A percentile compares a stretch with the other conserved stretches of the same genome.
phyloP scores from a whole-genome alignment of 2,888 invertebrate species.

The Keiferia lycopersicella region DNA sequence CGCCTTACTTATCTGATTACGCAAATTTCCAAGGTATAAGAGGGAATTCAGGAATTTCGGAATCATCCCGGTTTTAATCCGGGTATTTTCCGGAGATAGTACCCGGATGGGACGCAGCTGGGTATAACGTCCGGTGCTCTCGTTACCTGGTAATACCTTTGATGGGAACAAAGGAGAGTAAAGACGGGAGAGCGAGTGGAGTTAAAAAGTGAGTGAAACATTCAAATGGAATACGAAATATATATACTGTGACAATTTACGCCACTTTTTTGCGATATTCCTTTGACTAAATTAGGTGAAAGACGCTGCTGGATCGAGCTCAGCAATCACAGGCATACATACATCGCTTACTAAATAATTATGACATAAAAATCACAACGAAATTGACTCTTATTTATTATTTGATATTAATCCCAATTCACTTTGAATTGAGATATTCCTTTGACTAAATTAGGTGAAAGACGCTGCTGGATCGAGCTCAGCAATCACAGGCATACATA shows the following conservation, averaged over 20 bases:
- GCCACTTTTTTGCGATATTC: not conserved
- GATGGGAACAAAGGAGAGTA: not conserved
- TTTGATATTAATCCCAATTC: too few relatives aligned
- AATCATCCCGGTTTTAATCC: slow-evolving; percentile 18
- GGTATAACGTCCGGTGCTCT: slow-evolving; percentile 15
- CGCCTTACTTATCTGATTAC: slow-evolving; percentile 14
- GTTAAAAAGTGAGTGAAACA: not conserved
- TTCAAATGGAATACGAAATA: not conserved
- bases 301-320: too few relatives aligned
- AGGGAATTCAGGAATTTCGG: slow-evolving; percentile 16
- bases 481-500: too few relatives aligned
- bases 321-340: too few relatives aligned
- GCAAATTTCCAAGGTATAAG: slow-evolving; percentile 20
- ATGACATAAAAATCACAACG: too few relatives aligned
- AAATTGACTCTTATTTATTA: too few relatives aligned
- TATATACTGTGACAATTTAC: not conserved
- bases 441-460: too few relatives aligned
- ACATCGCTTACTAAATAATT: too few relatives aligned
- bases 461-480: too few relatives aligned
- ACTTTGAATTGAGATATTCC: too few relatives aligned
- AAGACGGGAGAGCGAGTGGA: not conserved
- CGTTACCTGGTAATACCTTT: slow-evolving; percentile 17
- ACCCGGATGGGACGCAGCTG: slow-evolving; percentile 18
- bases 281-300: too few relatives aligned
- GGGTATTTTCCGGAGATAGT: slow-evolving; percentile 3